Evolutionary conservation across 2,888 invertebrate genomes (phyloP).

Genomic region (Acronicta alni): DNA sequence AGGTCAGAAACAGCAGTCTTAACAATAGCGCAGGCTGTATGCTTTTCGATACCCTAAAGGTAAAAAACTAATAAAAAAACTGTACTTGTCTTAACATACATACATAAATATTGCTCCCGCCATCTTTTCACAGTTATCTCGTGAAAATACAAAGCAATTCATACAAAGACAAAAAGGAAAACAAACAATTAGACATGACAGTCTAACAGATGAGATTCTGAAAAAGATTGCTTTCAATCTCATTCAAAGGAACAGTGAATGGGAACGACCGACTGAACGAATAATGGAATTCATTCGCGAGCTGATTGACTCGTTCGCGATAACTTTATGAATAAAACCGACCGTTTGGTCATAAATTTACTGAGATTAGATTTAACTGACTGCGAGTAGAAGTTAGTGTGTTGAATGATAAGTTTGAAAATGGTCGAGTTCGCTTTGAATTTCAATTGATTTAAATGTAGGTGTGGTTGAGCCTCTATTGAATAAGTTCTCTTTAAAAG

Average conservation of each 20-base stretch:
- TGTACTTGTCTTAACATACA: not conserved
- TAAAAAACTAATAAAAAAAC: too few relatives aligned
- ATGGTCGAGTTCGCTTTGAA: conserved; percentile 11
- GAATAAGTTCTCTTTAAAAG: not conserved
- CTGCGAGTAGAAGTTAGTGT: conserved; percentile 13
- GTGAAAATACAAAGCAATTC: conserved; percentile 13
- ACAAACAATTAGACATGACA: conserved; percentile 36
- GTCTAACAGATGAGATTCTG: conserved; percentile 43
- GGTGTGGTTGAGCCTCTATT: not conserved
- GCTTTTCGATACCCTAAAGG: too few relatives aligned
- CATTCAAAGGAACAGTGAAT: conserved; percentile 46
- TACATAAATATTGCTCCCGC: not conserved
- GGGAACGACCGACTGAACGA: conserved; percentile 49
- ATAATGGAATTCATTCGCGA: conserved; percentile 54
- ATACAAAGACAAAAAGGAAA: conserved; percentile 19
- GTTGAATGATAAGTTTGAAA: conserved; percentile 27
- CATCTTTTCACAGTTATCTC: not conserved
- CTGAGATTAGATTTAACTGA: conserved; percentile 39
- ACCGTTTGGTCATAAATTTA: conserved; percentile 34
- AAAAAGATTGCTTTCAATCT: conserved; percentile 48
- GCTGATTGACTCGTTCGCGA: conserved; percentile 48
- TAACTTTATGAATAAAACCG: conserved; percentile 46
- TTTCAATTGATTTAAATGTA: conserved; percentile 20
- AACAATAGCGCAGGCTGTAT: too few relatives aligned
- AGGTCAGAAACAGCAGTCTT: too few relatives aligned